Evolutionary conservation across 2,797 vertebrate species (phyloP).

Genomic region (Acanthis flammea): DNA sequence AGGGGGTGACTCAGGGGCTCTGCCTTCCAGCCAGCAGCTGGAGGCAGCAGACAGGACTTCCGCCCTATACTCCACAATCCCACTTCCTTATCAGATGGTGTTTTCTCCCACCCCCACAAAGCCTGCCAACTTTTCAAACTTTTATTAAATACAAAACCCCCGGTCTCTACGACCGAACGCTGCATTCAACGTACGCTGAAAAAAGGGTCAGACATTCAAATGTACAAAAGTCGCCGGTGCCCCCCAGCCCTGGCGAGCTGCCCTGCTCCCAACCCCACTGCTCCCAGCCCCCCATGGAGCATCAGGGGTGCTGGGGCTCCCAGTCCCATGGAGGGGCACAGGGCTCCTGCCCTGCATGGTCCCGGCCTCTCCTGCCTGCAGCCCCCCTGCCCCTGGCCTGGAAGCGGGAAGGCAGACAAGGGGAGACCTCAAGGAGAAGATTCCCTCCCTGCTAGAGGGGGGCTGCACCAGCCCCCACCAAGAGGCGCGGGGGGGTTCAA

Average conservation of each 20-base stretch:
- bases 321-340: background rate
- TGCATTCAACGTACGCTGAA: constrained; percentile 71
- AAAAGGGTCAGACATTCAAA: constrained; percentile 75
- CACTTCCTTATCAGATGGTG: background rate
- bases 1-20: background rate
- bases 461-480: background rate
- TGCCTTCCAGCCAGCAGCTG: background rate
- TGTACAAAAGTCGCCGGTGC: constrained; percentile 66
- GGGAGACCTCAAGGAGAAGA: background rate
- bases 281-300: fast-evolving
- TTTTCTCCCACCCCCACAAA: background rate
- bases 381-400: background rate
- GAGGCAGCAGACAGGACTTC: background rate
- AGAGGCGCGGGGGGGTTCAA: background rate
- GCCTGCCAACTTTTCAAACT: constrained; percentile 54
- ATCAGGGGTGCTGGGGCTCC: background rate
- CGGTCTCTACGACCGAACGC: constrained; percentile 57
- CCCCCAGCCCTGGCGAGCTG: background rate
- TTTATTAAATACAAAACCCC: constrained; percentile 74
- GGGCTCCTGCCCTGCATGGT: background rate
- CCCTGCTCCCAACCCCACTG: background rate
- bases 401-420: background rate
- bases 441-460: background rate
- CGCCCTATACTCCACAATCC: background rate
- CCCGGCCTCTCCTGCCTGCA: background rate